Conservation (phyloP, 2,113 vertebrate genomes). For the Tursiops truncatus region DNA sequence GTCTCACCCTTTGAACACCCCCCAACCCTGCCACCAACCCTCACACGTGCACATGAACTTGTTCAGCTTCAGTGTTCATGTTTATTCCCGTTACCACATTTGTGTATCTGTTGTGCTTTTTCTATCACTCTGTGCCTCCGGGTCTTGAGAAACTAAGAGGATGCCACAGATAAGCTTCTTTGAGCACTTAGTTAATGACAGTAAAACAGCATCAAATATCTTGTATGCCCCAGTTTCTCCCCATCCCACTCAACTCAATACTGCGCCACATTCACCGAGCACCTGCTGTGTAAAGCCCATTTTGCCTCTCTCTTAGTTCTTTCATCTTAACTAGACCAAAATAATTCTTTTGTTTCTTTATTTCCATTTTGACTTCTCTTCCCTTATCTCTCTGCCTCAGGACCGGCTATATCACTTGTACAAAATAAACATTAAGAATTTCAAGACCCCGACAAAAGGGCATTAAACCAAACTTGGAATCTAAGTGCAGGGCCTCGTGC, state of each 20-base stretch:
- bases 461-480: background rate
- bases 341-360: background rate
- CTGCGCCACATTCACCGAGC: background rate
- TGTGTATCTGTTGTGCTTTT: background rate
- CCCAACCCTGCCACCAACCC: background rate
- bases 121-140: background rate
- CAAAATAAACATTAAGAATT: background rate
- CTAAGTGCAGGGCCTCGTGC: background rate
- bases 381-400: background rate
- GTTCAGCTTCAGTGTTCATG: background rate
- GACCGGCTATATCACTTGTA: background rate
- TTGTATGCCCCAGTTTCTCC: background rate
- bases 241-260: background rate
- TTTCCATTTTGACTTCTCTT: constrained; percentile 8
- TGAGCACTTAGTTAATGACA: background rate
- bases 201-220: background rate
- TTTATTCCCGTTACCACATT: background rate
- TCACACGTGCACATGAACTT: too few species aligned
- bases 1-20: background rate
- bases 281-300: background rate
- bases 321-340: background rate
- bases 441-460: background rate
- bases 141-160: background rate
- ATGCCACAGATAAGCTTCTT: background rate
- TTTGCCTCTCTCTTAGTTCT: background rate